Evolutionary conservation across 2,797 vertebrate species (phyloP), one percentile per base, ranked within the genome.

Genomic region (Ammospiza maritima): DNA sequence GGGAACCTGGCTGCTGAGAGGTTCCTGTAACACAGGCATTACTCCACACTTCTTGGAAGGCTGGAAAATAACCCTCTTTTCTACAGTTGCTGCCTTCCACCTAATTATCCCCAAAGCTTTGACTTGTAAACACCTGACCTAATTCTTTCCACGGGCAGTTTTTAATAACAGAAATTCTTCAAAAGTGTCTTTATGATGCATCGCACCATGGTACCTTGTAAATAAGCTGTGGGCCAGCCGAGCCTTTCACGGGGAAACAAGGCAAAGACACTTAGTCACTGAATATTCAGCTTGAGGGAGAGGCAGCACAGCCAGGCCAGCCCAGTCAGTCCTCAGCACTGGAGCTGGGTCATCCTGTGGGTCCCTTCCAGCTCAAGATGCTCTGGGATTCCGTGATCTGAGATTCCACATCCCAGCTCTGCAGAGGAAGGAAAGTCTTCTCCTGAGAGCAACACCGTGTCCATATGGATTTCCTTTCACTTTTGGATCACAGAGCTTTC

Each of bases 131-230:
- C 97, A 97, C 95, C 96, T 97, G 96, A 96, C 96, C 96, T 97
- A 95, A 97, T 96, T 97, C 95, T 97, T 97, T 97, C 97, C 96
- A 97, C 40, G 84, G 96, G 94, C 96, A 95, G 85, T 93, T 96
- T 95, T 95, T 94, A 96, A 96, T 94, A 96, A 96, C 87, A 97
- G 90, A 94, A 93, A 96, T 96, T 95, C 97, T 96, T 97, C 95
- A 97, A 96, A 97, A 96, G 94, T 96, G 96, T 97, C 96, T 97
- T 96, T 97, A 97, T 95, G 96, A 96, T 96, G 94, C 95, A 97
- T 97, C 96, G 94, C 76, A 56, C 80, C 15, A 21, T 44, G 83
- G 71, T 95, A 79, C 90, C 94, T 95, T 92, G 92, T 94, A 96
- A 97, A 96, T 85, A 89, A 60, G 74, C 89, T 51, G 81, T 21